Percentiles rank a stretch among this genome's conserved stretches.
These are phyloP conservation scores for Platysteira castanea DNA, from an alignment of 2,113 vertebrate genomes.

Conservation along the genomic window DNA sequence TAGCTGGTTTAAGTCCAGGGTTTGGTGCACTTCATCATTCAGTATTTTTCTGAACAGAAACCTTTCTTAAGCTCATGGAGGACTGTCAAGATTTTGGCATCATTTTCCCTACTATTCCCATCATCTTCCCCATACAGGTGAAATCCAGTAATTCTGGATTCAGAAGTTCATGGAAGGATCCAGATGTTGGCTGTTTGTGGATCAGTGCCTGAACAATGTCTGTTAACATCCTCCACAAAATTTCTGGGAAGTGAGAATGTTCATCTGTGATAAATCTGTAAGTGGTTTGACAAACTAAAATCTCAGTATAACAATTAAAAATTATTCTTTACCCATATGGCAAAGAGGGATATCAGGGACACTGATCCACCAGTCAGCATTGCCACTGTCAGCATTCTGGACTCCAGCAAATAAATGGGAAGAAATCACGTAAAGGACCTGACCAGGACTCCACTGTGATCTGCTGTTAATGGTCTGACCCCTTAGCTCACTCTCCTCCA, in stretches of 20 bases:
- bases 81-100: slow-evolving; percentile 84
- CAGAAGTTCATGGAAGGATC: background rate
- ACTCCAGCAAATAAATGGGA: background rate
- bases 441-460: background rate
- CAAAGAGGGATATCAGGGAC: background rate
- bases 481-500: background rate
- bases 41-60: slow-evolving; percentile 84
- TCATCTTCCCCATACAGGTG: slow-evolving; percentile 89
- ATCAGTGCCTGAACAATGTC: background rate
- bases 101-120: slow-evolving; percentile 84
- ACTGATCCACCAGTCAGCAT: background rate
- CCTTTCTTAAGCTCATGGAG: slow-evolving; percentile 81
- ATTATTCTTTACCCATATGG: background rate
- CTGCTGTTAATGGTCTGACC: background rate
- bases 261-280: background rate
- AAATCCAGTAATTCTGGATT: background rate
- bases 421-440: background rate
- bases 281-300: background rate
- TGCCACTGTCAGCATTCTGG: background rate
- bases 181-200: background rate
- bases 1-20: background rate
- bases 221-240: background rate
- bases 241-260: background rate
- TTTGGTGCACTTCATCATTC: slow-evolving; percentile 75
- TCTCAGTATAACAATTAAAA: background rate